Base-by-base conservation (phyloP, 2,113 vertebrate genomes). In the Chascanopsetta lugubris region DNA sequence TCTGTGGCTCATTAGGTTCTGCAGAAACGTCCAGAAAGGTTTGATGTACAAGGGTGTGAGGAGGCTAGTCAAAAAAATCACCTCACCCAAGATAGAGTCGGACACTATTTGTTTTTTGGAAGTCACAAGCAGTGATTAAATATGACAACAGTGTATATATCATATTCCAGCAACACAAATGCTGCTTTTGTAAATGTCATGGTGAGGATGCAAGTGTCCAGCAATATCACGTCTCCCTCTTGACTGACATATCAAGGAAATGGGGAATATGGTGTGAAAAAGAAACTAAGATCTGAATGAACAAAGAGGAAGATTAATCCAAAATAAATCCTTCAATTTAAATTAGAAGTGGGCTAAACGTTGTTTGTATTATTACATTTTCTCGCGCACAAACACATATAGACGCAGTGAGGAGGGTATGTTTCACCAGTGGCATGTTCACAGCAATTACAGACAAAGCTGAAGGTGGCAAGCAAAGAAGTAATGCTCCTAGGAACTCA, bases 401-500 rank as follows among this genome's bases (percentile, higher is more conserved):
- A 70, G 64, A 74, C 57, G 45, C 50, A 42, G 66, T 6, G 18
- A 75, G 29, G 45, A 75, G 58, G 71, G 75, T 63, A 61, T 25
- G 67, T 77, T 81, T 84, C 79, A 79, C 82, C 30, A 50, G 71
- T 77, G 76, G 68, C 69, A 69, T 81, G 82, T 89, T 88, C 79
- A 71, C 85, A 78, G 82, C 80, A 88, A 89, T 88, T 91, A 88
- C 87, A 86, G 84, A 80, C 88, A 84, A 86, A 87, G 83, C 51
- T 69, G 74, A 64, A 89, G 84, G 71, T 80, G 75, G 68, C 57
- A 73, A 75, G 84, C 70, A 66, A 80, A 82, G 72, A 85, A 86
- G 90, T 79, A 80, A 76, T 77, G 82, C 89, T 90, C 51, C 84
- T 20, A 79, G 87, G 81, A 90, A 84, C 87, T 91, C 69, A n/a